Evolutionary conservation across 2,113 vertebrate species (phyloP).

Genomic region (Bucco capensis): DNA sequence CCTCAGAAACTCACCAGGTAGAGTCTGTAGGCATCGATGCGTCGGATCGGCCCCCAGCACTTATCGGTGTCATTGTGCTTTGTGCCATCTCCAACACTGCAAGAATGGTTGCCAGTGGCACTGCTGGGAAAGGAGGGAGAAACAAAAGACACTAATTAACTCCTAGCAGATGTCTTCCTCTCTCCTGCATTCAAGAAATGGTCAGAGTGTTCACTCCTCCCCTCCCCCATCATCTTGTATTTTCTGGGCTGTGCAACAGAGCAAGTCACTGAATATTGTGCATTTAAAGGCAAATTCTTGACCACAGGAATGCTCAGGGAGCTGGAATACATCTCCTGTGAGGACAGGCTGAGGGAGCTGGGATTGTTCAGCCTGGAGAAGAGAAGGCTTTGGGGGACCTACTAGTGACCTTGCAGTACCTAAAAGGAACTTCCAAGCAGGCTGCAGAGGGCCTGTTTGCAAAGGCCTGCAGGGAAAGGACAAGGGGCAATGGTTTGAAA

Average conservation of each 20-base stretch:
- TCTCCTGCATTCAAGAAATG: background rate
- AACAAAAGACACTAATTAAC: slow-evolving; percentile 46
- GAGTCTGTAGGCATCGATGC: slow-evolving; percentile 91
- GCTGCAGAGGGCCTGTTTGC: too few relatives aligned
- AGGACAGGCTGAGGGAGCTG: too few relatives aligned
- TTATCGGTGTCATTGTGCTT: slow-evolving; percentile 89
- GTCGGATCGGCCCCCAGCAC: slow-evolving; percentile 90
- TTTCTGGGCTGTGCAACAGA: background rate
- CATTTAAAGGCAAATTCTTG: background rate
- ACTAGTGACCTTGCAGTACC: too few relatives aligned
- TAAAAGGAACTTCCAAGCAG: too few relatives aligned
- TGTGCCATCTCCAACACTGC: slow-evolving; percentile 76
- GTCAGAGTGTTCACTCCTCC: background rate
- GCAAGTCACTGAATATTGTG: background rate
- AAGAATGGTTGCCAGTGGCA: slow-evolving; percentile 83
- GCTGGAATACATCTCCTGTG: too few relatives aligned
- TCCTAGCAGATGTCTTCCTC: background rate
- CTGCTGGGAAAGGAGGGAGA: slow-evolving; percentile 54
- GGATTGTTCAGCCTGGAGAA: too few relatives aligned
- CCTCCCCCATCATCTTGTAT: background rate
- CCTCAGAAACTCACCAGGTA: slow-evolving; percentile 86
- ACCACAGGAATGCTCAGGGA: too few relatives aligned
- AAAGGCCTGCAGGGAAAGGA: too few relatives aligned
- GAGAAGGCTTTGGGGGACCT: too few relatives aligned
- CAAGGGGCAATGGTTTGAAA: too few relatives aligned